Evolutionary conservation across 2,113 vertebrate genomes (phyloP).

Genomic region (Raja brachyura): DNA sequence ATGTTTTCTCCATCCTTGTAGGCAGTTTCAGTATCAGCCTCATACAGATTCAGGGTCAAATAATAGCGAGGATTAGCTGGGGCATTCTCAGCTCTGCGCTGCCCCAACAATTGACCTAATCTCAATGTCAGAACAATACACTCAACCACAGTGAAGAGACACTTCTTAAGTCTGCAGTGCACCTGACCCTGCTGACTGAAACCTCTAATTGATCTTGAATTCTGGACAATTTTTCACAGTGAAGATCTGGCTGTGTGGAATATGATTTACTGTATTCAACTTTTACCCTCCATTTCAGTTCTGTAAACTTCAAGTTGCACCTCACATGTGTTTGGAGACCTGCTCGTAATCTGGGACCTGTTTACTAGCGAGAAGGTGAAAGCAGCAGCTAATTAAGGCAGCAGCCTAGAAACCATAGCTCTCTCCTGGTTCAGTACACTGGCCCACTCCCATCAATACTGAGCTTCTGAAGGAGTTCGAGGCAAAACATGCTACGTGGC

Average conservation of each 20-base stretch:
- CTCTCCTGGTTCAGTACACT: not conserved
- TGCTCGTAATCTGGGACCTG: not conserved
- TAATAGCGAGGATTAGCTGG: slow-evolving; percentile 17
- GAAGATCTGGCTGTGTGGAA: not conserved
- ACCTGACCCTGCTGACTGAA: not conserved
- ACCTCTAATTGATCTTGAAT: not conserved
- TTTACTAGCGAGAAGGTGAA: not conserved
- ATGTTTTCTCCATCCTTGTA: not conserved
- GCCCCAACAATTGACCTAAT: slow-evolving; percentile 21
- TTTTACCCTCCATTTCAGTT: not conserved
- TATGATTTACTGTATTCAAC: not conserved
- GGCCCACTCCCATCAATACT: not conserved
- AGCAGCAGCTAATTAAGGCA: not conserved
- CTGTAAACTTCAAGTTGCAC: not conserved
- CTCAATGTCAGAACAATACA: slow-evolving; percentile 8
- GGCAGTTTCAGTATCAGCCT: not conserved
- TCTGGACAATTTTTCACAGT: not conserved
- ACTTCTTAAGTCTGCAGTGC: not conserved
- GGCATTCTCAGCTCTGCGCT: not conserved
- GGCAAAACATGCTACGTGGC: not conserved
- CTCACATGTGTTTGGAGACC: not conserved
- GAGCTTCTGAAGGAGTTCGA: not conserved
- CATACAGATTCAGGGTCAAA: not conserved
- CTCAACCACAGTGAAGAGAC: not conserved
- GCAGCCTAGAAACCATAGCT: not conserved